Evolutionary conservation across 1,140 invertebrate species (phyloP).

Genomic region (Homalodisca vitripennis): DNA sequence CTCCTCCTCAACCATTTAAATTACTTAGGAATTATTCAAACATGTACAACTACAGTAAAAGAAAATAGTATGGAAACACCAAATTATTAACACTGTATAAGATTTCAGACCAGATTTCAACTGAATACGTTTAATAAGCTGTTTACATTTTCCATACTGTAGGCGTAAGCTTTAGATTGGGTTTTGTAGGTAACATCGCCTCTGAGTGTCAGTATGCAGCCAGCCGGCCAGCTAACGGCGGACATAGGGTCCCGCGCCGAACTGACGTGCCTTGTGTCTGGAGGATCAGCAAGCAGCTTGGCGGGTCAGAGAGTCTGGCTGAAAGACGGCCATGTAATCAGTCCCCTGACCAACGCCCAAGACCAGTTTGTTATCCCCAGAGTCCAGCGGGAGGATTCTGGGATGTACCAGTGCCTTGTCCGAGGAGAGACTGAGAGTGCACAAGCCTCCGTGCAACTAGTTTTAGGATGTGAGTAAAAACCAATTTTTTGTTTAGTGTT

Average conservation of each 20-base stretch:
- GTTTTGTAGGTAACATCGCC: conserved; percentile 49
- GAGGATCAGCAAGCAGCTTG: conserved; percentile 1
- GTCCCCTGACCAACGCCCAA: conserved; percentile 12
- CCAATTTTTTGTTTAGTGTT: conserved; percentile 3
- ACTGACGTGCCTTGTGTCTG: conserved; percentile 51
- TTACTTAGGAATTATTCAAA: too few species aligned
- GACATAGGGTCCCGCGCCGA: conserved; percentile 51
- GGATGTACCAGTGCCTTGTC: conserved; percentile 59
- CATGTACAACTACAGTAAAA: too few species aligned
- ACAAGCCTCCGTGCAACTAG: conserved; percentile 52
- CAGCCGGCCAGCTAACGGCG: conserved; percentile 46
- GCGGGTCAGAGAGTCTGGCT: conserved; percentile 38
- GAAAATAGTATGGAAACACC: too few species aligned
- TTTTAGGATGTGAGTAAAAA: conserved; percentile 51
- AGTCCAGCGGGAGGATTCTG: conserved; percentile 48
- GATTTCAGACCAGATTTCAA: too few species aligned
- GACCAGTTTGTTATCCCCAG: conserved; percentile 30
- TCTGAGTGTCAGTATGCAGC: conserved; percentile 41
- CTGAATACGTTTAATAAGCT: too few species aligned
- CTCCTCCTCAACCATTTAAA: too few species aligned
- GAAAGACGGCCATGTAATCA: conserved; percentile 40
- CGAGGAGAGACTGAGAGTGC: conserved; percentile 49
- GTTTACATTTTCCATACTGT: too few species aligned
- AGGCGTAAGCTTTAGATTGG: too few species aligned
- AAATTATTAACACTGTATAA: too few species aligned